phyloP scores from a whole-genome alignment of 2,888 invertebrate species.

The Trypoxylon attenuatum region DNA sequence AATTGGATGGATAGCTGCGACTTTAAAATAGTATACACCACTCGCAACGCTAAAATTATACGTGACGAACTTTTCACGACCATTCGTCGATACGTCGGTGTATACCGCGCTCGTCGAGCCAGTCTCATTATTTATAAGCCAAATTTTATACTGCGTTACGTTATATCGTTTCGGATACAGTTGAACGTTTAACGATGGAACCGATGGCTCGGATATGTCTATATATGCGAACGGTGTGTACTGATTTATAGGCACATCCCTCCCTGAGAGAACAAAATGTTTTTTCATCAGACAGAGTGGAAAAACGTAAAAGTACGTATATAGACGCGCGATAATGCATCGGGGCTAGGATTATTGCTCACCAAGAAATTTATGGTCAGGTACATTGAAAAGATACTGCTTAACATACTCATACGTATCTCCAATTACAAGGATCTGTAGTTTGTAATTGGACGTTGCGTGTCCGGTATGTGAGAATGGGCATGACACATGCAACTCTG shows the following conservation, averaged over 20 bases:
- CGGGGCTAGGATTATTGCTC: no score
- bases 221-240: constrained; percentile 68
- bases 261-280: constrained; percentile 24
- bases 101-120: constrained; percentile 34
- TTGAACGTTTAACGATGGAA: constrained; percentile 64
- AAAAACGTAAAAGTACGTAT: not conserved
- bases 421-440: constrained; percentile 60
- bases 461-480: constrained; percentile 58
- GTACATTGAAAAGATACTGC: constrained; percentile 66
- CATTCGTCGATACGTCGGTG: constrained; percentile 26
- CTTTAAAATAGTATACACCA: constrained; percentile 67
- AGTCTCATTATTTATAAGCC: constrained; percentile 66
- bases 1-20: constrained; percentile 63
- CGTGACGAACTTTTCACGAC: constrained; percentile 45
- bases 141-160: constrained; percentile 64
- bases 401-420: constrained; percentile 60
- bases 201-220: constrained; percentile 64
- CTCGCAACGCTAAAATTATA: constrained; percentile 60
- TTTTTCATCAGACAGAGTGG: not conserved
- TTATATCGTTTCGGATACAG: constrained; percentile 64
- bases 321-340: no score
- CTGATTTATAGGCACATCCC: constrained; percentile 43
- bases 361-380: constrained; percentile 63
- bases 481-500: constrained; percentile 63
- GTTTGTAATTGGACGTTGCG: constrained; percentile 59